phyloP scores from a whole-genome alignment of 92 coral and sea anemone species.

The Epizoanthus ramosus region DNA sequence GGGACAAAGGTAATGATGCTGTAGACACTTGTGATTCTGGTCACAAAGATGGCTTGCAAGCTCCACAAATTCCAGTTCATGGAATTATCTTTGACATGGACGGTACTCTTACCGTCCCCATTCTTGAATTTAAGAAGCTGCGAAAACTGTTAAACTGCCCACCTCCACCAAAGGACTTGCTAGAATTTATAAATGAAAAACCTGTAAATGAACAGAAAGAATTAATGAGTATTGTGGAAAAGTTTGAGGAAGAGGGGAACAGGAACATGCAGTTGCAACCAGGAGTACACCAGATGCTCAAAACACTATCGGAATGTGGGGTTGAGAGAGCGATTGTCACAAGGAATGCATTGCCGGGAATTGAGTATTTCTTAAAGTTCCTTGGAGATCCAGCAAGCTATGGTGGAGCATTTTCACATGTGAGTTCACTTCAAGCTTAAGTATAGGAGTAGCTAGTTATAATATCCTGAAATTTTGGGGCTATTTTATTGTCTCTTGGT shows the following conservation, averaged over 20 bases:
- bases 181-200: slow-evolving; percentile 65
- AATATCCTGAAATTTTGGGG: too few species aligned
- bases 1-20: slow-evolving; percentile 1
- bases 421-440: slow-evolving; percentile 44
- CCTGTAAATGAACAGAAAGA: slow-evolving; percentile 61
- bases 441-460: too few species aligned
- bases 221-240: slow-evolving; percentile 65
- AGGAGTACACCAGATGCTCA: slow-evolving; percentile 77
- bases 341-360: slow-evolving; percentile 80
- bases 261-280: slow-evolving; percentile 80
- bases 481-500: too few species aligned
- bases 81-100: slow-evolving; percentile 92
- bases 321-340: slow-evolving; percentile 82
- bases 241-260: slow-evolving; percentile 95
- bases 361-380: slow-evolving; percentile 71
- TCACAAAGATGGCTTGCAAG: neutral
- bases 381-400: slow-evolving; percentile 70
- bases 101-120: slow-evolving; percentile 90
- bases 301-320: slow-evolving; percentile 54
- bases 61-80: slow-evolving; percentile 55
- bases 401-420: slow-evolving; percentile 92
- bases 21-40: slow-evolving; percentile 12
- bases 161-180: slow-evolving; percentile 67
- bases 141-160: slow-evolving; percentile 71
- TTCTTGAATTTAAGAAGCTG: slow-evolving; percentile 69